phyloP scores from a whole-genome alignment of 2,797 vertebrate species.

The Phalloptychus januarius region DNA sequence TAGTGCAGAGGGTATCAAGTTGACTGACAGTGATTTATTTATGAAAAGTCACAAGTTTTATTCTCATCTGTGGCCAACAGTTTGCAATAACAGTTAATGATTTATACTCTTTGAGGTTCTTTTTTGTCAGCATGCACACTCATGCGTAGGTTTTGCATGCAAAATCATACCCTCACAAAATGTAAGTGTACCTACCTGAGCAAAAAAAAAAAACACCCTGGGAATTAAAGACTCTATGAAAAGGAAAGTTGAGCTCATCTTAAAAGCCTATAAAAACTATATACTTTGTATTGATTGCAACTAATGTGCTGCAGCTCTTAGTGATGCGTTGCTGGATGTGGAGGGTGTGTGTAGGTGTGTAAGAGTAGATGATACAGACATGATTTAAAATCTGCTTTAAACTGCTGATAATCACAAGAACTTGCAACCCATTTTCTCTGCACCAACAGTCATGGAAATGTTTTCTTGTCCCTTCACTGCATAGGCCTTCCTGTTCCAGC shows the following conservation, averaged over 20 bases:
- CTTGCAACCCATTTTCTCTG: background rate
- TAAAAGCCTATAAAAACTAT: constrained; percentile 55
- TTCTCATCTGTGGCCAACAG: background rate
- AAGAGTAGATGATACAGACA: background rate
- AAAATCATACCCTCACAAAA: background rate
- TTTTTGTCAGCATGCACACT: background rate
- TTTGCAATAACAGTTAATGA: background rate
- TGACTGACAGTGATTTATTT: background rate
- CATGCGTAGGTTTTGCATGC: background rate
- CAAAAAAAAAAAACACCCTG: background rate
- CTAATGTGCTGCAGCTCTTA: constrained; percentile 47
- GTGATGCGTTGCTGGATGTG: background rate
- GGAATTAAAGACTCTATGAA: constrained; percentile 3
- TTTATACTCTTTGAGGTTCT: background rate
- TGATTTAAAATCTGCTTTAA: background rate
- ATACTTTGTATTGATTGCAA: constrained; percentile 65
- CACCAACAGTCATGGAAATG: no score
- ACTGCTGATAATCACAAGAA: background rate
- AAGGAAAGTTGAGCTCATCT: constrained; percentile 49
- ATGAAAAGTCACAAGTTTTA: background rate
- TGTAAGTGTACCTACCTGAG: background rate
- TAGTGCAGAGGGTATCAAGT: background rate
- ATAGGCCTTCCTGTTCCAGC: background rate
- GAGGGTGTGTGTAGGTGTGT: constrained; percentile 1
- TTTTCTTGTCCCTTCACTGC: background rate